Percentiles rank a stretch among this genome's conserved stretches.
phyloP scores from a whole-genome alignment of 2,113 vertebrate genomes.

The Triplophysa rosa region DNA sequence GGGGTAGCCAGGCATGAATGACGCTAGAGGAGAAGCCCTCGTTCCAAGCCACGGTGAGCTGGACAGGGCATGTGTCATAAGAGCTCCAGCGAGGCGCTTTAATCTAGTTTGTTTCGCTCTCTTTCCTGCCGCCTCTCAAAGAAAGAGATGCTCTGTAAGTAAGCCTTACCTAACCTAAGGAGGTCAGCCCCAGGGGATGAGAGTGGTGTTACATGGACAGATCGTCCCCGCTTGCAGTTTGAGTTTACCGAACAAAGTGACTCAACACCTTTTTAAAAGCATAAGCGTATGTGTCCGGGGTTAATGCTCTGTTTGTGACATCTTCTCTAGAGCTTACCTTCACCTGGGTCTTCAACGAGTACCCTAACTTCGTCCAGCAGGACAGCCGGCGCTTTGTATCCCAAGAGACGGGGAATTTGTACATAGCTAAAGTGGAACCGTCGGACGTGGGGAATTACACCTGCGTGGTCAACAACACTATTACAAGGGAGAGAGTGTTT shows the following conservation, averaged over 20 bases:
- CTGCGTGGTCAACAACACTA: slow-evolving; percentile 84
- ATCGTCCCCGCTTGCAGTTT: neutral
- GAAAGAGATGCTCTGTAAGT: slow-evolving; percentile 55
- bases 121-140: slow-evolving; percentile 58
- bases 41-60: slow-evolving; percentile 49
- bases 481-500: slow-evolving; percentile 77
- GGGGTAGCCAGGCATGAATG: slow-evolving; percentile 49
- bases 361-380: slow-evolving; percentile 87
- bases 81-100: slow-evolving; percentile 64
- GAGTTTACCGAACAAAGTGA: slow-evolving; percentile 21
- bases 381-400: slow-evolving; percentile 90
- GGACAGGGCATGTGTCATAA: slow-evolving; percentile 65
- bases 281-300: neutral
- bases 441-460: slow-evolving; percentile 94
- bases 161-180: slow-evolving; percentile 43
- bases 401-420: slow-evolving; percentile 92
- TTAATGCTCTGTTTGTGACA: neutral
- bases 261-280: slow-evolving; percentile 35
- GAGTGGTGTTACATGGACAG: slow-evolving; percentile 31
- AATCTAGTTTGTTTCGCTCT: slow-evolving; percentile 73
- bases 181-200: slow-evolving; percentile 7
- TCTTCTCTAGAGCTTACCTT: slow-evolving; percentile 79
- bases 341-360: slow-evolving; percentile 95
- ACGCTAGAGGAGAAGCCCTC: slow-evolving; percentile 34
- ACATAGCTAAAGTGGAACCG: slow-evolving; percentile 90